Evolutionary conservation across 2,888 invertebrate genomes (phyloP).

Genomic region (Yponomeuta plumbellus): DNA sequence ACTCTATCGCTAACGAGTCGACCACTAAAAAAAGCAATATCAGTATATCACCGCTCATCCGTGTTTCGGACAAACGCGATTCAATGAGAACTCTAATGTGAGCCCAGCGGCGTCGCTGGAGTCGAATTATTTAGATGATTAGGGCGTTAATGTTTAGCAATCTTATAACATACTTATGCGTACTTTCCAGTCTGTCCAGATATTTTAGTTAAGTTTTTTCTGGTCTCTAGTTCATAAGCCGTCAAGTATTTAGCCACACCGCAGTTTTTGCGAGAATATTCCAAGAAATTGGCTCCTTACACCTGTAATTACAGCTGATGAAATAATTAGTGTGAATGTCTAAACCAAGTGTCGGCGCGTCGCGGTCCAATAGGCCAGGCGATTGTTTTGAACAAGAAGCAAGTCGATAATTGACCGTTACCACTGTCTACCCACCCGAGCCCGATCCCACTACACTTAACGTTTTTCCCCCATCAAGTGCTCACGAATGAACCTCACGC

Average conservation of each 20-base stretch:
- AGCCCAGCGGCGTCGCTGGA: constrained; percentile 43
- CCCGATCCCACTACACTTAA: constrained; percentile 9
- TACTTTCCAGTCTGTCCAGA: not conserved
- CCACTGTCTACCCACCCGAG: constrained; percentile 27
- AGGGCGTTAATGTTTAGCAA: not conserved
- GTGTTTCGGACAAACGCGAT: constrained; percentile 49
- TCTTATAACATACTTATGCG: not conserved
- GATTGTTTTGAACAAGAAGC: constrained; percentile 39
- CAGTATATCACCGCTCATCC: constrained; percentile 69
- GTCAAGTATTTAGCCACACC: not conserved
- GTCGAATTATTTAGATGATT: constrained; percentile 30
- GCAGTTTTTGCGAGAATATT: not conserved
- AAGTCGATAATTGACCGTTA: constrained; percentile 24
- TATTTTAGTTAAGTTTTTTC: not conserved
- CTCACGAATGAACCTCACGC: not conserved
- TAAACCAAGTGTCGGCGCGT: constrained; percentile 33
- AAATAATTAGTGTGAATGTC: constrained; percentile 7
- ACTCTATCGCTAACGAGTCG: constrained; percentile 18
- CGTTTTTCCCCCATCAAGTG: constrained; percentile 8
- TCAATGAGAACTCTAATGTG: constrained; percentile 52
- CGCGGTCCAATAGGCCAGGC: constrained; percentile 53
- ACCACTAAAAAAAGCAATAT: constrained; percentile 58
- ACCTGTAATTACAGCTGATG: not conserved
- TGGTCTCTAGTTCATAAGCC: not conserved
- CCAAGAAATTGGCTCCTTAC: not conserved